Conservation (phyloP, 1,140 invertebrate species). For the Hylaeus volcanicus region DNA sequence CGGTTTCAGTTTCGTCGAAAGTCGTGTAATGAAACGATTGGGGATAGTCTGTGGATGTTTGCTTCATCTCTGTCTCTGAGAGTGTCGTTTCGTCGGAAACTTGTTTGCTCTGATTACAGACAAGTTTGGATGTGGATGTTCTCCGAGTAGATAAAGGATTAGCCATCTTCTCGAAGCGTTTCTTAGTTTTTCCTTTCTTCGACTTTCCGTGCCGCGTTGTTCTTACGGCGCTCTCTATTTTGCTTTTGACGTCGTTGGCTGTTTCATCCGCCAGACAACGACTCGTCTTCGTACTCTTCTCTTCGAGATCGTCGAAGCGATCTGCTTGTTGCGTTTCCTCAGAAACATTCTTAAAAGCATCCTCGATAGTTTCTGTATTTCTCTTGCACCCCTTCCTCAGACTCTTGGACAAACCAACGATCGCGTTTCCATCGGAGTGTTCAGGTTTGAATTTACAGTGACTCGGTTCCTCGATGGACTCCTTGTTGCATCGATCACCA, state of each 20-base stretch:
- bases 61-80: not conserved
- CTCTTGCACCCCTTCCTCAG: not conserved
- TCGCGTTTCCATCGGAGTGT: not conserved
- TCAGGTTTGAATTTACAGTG: not conserved
- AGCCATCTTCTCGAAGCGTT: not conserved
- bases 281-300: not conserved
- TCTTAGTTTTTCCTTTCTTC: conserved; percentile 4
- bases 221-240: too few species aligned
- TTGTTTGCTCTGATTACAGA: not conserved
- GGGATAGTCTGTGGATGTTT: not conserved
- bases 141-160: not conserved
- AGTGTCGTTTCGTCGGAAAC: not conserved
- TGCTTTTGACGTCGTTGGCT: not conserved
- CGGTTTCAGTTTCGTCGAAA: not conserved
- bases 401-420: too few species aligned
- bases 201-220: not conserved
- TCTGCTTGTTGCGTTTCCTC: not conserved
- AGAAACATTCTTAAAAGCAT: not conserved
- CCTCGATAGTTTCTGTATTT: not conserved
- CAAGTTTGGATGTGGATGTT: not conserved
- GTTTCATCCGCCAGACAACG: not conserved
- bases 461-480: not conserved
- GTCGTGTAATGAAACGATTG: not conserved
- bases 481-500: not conserved
- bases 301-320: not conserved